Evolutionary conservation across 1,140 invertebrate genomes (phyloP).

Genomic region (Pseudomyrmex sp.): DNA sequence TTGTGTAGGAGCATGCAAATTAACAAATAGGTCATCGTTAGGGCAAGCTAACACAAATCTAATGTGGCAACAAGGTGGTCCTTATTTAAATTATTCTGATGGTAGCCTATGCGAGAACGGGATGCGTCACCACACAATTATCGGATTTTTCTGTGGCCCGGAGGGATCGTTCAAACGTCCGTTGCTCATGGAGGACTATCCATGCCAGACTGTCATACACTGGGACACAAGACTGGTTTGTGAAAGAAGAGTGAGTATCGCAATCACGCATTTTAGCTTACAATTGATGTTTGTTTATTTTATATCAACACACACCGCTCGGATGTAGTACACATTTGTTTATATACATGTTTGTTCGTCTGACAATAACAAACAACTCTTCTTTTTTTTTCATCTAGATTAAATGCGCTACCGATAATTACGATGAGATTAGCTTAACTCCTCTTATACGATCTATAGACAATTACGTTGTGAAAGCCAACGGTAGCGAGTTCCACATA

Average conservation of each 20-base stretch:
- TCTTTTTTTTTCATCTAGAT: conserved; percentile 66
- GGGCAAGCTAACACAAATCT: conserved; percentile 84
- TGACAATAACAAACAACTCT: not conserved
- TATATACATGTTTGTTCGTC: not conserved
- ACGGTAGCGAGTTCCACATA: conserved; percentile 79
- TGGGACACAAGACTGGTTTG: conserved; percentile 84
- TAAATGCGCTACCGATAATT: conserved; percentile 72
- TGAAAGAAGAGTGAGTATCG: conserved; percentile 79
- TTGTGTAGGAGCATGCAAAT: conserved; percentile 76
- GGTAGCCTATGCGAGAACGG: conserved; percentile 80
- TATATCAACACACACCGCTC: not conserved
- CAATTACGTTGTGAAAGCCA: conserved; percentile 84
- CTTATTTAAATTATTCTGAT: conserved; percentile 85
- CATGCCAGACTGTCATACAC: conserved; percentile 84
- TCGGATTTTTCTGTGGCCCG: conserved; percentile 84
- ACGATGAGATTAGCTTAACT: conserved; percentile 81
- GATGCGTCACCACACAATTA: conserved; percentile 82
- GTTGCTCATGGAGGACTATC: conserved; percentile 82
- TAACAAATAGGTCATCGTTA: conserved; percentile 72
- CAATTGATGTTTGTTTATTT: conserved; percentile 5
- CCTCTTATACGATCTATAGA: conserved; percentile 80
- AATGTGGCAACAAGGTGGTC: conserved; percentile 83
- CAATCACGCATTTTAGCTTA: not conserved
- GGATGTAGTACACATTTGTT: no score
- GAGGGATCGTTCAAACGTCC: conserved; percentile 77